A percentile compares a stretch with the other conserved stretches of the same genome.
phyloP scores from a whole-genome alignment of 2,888 invertebrate genomes.

The Epirrhoe alternata region DNA sequence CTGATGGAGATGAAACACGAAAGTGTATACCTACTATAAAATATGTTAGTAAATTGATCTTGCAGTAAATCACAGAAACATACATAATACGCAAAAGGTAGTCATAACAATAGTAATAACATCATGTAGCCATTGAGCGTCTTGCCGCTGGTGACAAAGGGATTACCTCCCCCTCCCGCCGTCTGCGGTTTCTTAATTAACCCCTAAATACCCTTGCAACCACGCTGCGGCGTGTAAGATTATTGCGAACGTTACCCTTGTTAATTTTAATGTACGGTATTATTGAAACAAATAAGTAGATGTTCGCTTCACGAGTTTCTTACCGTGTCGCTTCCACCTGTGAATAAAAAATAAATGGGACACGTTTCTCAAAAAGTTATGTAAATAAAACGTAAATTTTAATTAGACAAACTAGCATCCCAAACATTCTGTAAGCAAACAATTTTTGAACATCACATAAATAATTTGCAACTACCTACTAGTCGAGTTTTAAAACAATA shows the following conservation, averaged over 20 bases:
- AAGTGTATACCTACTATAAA: too few relatives aligned
- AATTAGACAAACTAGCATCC: too few relatives aligned
- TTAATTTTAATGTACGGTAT: conserved; percentile 78
- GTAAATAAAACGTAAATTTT: too few relatives aligned
- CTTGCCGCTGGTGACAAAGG: conserved; percentile 78
- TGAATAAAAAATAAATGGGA: conserved; percentile 4
- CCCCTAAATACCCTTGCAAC: conserved; percentile 79
- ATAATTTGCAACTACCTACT: too few relatives aligned
- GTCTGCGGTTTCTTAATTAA: conserved; percentile 84
- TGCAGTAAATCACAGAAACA: conserved; percentile 17
- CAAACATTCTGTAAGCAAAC: too few relatives aligned
- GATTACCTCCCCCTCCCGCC: conserved; percentile 67
- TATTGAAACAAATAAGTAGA: conserved; percentile 78
- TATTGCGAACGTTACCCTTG: conserved; percentile 77
- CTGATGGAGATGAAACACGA: too few relatives aligned
- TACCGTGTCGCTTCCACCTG: conserved; percentile 53
- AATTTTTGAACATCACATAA: too few relatives aligned
- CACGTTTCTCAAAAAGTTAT: too few relatives aligned
- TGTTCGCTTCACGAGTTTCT: conserved; percentile 56
- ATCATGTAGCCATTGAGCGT: conserved; percentile 57
- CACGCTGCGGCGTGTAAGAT: conserved; percentile 72
- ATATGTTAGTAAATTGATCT: background rate
- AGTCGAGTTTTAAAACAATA: background rate
- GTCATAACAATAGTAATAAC: conserved; percentile 58
- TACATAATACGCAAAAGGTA: conserved; percentile 47